Conservation (phyloP, 2,113 vertebrate species). For the Lophochroa leadbeateri region DNA sequence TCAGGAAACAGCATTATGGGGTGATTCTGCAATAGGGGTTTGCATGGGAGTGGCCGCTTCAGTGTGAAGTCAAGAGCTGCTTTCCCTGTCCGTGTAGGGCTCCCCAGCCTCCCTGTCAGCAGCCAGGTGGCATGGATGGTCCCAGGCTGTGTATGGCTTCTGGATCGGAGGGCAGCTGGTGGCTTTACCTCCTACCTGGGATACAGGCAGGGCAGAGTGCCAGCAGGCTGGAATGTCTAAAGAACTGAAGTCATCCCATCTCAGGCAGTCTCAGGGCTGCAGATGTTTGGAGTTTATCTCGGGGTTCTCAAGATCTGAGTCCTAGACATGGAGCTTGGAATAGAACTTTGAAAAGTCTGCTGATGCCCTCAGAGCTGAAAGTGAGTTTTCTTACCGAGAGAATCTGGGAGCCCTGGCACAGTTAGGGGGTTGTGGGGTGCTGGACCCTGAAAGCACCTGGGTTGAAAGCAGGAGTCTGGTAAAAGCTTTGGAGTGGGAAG, state of each 20-base stretch:
- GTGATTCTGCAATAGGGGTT: background rate
- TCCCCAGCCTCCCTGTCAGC: accelerated
- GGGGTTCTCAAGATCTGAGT: background rate
- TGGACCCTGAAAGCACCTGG: background rate
- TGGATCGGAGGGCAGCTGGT: background rate
- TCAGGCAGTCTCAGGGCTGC: background rate
- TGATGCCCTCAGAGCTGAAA: background rate
- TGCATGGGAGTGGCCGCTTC: background rate
- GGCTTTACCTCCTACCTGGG: background rate
- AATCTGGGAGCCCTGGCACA: background rate
- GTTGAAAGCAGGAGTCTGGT: background rate
- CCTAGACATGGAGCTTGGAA: background rate
- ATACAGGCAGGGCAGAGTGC: background rate
- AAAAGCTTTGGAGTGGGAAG: background rate
- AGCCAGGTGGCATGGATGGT: background rate
- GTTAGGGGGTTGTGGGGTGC: background rate
- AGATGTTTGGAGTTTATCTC: background rate
- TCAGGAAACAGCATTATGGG: background rate
- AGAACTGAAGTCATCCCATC: background rate
- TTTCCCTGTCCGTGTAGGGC: background rate
- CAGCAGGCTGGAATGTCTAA: background rate
- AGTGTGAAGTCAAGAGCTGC: accelerated
- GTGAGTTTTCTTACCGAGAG: background rate
- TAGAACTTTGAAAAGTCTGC: background rate
- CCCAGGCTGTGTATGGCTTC: background rate